Conservation (phyloP, 1,140 invertebrate genomes). For the Nebria ingens region DNA sequence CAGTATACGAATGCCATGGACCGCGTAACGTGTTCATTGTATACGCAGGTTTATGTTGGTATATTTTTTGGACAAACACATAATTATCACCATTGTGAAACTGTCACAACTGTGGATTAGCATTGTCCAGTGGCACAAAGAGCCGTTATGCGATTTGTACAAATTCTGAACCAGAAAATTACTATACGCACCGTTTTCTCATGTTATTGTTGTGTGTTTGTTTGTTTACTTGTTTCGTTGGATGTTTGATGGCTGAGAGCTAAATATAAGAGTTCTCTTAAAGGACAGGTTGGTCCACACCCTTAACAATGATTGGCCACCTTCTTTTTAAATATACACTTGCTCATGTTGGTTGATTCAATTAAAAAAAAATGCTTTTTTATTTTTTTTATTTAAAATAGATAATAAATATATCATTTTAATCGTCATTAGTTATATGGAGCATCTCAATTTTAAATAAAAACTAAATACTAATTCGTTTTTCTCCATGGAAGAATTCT, state of each 20-base stretch:
- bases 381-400: no score
- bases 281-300: background rate
- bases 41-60: conserved; percentile 8
- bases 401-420: no score
- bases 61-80: conserved; percentile 12
- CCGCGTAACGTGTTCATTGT: conserved; percentile 2
- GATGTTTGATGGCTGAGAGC: no score
- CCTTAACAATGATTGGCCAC: background rate
- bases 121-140: background rate
- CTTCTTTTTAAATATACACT: no score
- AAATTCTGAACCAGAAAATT: conserved; percentile 8
- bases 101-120: conserved; percentile 11
- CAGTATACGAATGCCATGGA: background rate
- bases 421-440: no score
- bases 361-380: no score
- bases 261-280: background rate
- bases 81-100: conserved; percentile 7
- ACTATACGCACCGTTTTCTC: background rate
- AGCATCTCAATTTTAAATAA: no score
- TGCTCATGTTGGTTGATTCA: no score
- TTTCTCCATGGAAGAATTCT: no score
- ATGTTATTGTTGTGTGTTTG: background rate
- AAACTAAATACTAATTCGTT: no score
- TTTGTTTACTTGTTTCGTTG: background rate
- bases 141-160: conserved; percentile 9